Conservation (phyloP, 2,113 vertebrate species). For the Pterophyllum scalare region DNA sequence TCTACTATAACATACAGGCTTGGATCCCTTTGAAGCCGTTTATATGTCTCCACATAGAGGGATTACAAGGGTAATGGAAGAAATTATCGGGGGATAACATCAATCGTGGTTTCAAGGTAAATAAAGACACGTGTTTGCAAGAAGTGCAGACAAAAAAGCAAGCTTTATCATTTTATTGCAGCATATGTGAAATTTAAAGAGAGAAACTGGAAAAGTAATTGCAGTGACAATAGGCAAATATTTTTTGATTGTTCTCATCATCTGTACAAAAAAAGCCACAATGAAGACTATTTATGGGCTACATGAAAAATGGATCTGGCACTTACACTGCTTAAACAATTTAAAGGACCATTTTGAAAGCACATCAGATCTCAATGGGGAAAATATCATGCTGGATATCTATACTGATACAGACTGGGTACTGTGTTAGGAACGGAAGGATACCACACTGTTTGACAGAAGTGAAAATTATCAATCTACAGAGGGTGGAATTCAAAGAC, state of each 20-base stretch:
- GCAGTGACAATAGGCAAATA: neutral
- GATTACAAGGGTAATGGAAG: constrained; percentile 17
- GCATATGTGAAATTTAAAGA: neutral
- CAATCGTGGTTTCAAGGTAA: constrained; percentile 46
- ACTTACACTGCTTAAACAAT: too few species aligned
- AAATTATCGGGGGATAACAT: constrained; percentile 39
- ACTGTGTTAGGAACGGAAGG: too few species aligned
- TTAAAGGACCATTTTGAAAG: too few species aligned
- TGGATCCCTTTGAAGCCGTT: constrained; percentile 58
- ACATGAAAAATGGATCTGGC: too few species aligned
- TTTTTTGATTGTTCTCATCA: neutral
- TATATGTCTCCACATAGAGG: constrained; percentile 41
- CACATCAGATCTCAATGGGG: too few species aligned
- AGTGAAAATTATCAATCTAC: too few species aligned
- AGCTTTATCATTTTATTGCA: neutral
- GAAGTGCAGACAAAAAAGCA: neutral
- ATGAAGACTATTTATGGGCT: too few species aligned
- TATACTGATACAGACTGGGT: too few species aligned
- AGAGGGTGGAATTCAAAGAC: too few species aligned
- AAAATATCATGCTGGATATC: too few species aligned
- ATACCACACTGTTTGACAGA: too few species aligned
- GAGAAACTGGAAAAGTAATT: neutral
- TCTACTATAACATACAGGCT: constrained; percentile 27
- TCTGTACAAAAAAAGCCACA: too few species aligned
- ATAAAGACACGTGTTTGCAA: constrained; percentile 38